Evolutionary conservation across 2,888 invertebrate species (phyloP).

Genomic region (Mystacides longicornis): DNA sequence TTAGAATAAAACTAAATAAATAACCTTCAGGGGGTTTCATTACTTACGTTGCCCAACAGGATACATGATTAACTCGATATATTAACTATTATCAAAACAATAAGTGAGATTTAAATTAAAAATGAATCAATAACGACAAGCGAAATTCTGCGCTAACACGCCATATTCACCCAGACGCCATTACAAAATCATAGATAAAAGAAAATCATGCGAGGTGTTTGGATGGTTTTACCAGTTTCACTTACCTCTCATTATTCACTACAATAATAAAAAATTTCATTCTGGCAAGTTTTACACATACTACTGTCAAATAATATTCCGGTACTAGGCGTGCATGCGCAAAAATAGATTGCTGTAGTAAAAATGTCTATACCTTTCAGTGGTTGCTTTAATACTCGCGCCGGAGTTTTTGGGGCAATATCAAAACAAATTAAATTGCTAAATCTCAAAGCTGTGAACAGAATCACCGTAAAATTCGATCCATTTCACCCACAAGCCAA

Average conservation of each 20-base stretch:
- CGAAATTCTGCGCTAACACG: slow-evolving; percentile 15
- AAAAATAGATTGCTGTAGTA: slow-evolving; percentile 8
- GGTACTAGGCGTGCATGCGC: no score
- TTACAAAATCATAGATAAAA: slow-evolving; percentile 19
- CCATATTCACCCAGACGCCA: slow-evolving; percentile 20
- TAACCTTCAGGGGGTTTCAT: no score
- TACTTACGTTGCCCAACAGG: slow-evolving; percentile 63
- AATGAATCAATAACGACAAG: slow-evolving; percentile 15
- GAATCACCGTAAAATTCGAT: slow-evolving; percentile 74
- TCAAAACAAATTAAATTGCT: slow-evolving; percentile 61
- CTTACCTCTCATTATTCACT: no score
- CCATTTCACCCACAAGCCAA: slow-evolving; percentile 69
- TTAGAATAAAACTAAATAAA: no score
- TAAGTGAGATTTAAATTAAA: slow-evolving; percentile 13
- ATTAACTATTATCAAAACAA: slow-evolving; percentile 12
- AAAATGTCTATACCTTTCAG: slow-evolving; percentile 67
- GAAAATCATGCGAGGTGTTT: slow-evolving; percentile 5
- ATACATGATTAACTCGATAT: slow-evolving; percentile 42
- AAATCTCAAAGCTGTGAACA: slow-evolving; percentile 72
- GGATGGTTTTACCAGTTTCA: no score
- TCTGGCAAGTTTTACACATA: no score
- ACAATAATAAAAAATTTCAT: no score
- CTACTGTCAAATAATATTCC: no score
- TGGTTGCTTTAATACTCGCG: slow-evolving; percentile 58
- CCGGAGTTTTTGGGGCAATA: slow-evolving; percentile 66